phyloP scores from a whole-genome alignment of 2,113 vertebrate genomes.

The Eulacestoma nigropectus region DNA sequence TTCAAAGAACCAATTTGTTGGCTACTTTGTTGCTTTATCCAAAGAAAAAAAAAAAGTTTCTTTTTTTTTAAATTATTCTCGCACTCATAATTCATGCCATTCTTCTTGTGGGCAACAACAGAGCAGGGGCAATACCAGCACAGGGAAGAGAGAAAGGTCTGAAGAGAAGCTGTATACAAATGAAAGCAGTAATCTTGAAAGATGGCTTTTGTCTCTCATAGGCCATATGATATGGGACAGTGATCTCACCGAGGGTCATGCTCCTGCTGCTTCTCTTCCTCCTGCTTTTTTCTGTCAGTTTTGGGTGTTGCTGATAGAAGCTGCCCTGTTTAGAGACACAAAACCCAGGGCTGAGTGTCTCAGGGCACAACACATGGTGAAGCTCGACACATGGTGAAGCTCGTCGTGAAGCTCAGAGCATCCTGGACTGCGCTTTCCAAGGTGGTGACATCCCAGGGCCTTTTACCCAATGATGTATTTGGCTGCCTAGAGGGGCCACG shows the following conservation, averaged over 20 bases:
- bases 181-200: background rate
- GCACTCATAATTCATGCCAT: background rate
- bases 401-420: background rate
- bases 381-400: background rate
- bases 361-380: background rate
- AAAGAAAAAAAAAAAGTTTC: background rate
- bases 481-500: background rate
- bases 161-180: background rate
- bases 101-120: background rate
- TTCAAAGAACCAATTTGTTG: conserved; percentile 22
- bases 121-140: background rate
- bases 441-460: background rate
- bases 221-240: accelerated
- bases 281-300: background rate
- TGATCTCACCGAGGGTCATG: background rate
- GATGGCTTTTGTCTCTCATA: background rate
- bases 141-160: background rate
- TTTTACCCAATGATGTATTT: background rate
- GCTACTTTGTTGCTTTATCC: background rate
- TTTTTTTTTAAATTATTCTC: background rate
- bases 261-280: background rate
- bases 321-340: background rate
- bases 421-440: background rate
- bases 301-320: background rate
- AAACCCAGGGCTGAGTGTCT: background rate